Conservation (phyloP, 1,140 invertebrate genomes). For the Trichonephila clavata region DNA sequence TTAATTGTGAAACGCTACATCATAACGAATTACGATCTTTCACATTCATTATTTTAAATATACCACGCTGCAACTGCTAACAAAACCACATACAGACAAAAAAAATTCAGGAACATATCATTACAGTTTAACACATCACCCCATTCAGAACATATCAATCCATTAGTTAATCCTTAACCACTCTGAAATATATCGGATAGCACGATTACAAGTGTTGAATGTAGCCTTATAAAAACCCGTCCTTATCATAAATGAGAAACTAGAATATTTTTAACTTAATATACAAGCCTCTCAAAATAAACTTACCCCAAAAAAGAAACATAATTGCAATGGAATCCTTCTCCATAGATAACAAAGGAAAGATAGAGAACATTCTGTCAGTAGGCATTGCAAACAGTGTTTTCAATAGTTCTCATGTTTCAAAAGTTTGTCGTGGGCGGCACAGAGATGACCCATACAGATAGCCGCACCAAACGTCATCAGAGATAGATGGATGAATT, state of each 20-base stretch:
- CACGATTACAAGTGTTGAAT: neutral
- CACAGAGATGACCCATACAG: slow-evolving; percentile 5
- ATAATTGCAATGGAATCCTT: slow-evolving; percentile 18
- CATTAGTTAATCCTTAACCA: too few species aligned
- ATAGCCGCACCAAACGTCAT: slow-evolving; percentile 13
- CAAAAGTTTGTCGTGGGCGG: slow-evolving; percentile 1
- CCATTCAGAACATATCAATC: too few species aligned
- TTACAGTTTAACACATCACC: too few species aligned
- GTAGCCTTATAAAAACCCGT: neutral
- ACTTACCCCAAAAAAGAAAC: neutral
- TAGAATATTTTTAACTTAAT: neutral
- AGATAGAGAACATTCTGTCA: slow-evolving; percentile 8
- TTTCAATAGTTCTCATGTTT: slow-evolving; percentile 29
- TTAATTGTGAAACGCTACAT: too few species aligned
- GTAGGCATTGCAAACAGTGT: slow-evolving; percentile 3
- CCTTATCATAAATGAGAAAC: neutral
- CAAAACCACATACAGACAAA: too few species aligned
- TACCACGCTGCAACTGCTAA: too few species aligned
- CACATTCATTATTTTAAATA: too few species aligned
- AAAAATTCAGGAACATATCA: too few species aligned
- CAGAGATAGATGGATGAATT: slow-evolving; percentile 14
- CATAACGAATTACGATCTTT: too few species aligned
- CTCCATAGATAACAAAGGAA: neutral
- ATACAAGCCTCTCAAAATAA: neutral
- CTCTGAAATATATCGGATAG: too few species aligned